These are phyloP conservation scores for Mactromeris polynyma DNA, from an alignment of 2,888 invertebrate genomes.

Conservation along the genomic window DNA sequence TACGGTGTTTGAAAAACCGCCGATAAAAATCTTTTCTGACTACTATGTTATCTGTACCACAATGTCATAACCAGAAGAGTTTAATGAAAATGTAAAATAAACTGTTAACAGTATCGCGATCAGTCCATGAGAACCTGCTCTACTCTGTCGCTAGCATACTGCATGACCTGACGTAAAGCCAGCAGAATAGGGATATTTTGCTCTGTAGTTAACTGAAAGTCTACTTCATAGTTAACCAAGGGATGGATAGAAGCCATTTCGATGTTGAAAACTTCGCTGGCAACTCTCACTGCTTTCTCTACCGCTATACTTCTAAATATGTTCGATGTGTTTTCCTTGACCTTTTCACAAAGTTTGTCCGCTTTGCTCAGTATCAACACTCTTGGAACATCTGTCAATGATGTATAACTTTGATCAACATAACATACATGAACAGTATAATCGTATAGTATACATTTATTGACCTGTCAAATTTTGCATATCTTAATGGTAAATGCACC, in stretches of 20 bases:
- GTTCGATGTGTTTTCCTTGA: background rate
- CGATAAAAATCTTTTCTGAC: too few species aligned
- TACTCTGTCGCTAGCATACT: conserved; percentile 4
- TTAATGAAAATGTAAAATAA: too few species aligned
- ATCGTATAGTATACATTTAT: too few species aligned
- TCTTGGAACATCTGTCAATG: conserved; percentile 25
- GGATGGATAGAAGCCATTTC: conserved; percentile 7
- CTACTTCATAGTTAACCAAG: conserved; percentile 24
- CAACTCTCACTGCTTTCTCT: conserved; percentile 17
- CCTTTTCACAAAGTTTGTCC: conserved; percentile 12
- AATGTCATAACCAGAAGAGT: too few species aligned
- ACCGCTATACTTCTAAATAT: conserved; percentile 15
- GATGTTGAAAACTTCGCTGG: conserved; percentile 4
- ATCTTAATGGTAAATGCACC: too few species aligned
- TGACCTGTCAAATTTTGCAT: too few species aligned
- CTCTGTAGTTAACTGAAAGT: background rate
- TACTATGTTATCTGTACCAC: too few species aligned
- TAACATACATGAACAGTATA: too few species aligned
- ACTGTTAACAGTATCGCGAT: too few species aligned
- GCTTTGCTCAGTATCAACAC: conserved; percentile 19
- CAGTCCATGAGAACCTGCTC: too few species aligned
- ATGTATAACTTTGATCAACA: background rate
- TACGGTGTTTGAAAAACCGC: too few species aligned
- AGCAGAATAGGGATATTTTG: conserved; percentile 19
- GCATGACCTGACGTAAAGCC: conserved; percentile 13